Evolutionary conservation across 2,888 invertebrate species (phyloP), one percentile per base, ranked within the genome.

Genomic region (Meganola albula): DNA sequence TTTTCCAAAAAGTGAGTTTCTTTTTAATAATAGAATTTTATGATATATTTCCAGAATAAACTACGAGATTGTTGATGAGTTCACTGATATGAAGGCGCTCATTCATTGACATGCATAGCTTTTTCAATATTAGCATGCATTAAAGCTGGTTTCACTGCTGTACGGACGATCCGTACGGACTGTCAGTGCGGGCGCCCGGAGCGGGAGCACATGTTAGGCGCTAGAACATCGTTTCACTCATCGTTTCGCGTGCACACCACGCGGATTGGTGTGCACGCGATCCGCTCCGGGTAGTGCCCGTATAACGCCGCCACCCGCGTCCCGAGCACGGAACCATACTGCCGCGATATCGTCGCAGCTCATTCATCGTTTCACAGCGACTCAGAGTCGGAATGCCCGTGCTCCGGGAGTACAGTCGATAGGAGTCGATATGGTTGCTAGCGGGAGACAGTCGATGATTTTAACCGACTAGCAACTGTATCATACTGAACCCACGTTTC

Each of bases 181-280:
- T 4, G 12, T 24, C 12, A 24, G 12, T 24, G 12, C 24, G 24
- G 24, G 24, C 12, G 24, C 12, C 24, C 24, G 24, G 12, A 24
- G 12, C 24, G 24, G 24, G 24, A 24, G 7, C 24, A 24, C 24
- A 24, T 12, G 12, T 24, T 10, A 24, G 24, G 24, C 6, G 12
- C 24, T 24, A 24, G 24, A 24, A 23, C 23, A 23, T 23, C 23
- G 23, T 23, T 23, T 23, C 23, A 23, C 23, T 10, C n/a, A n/a
- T n/a, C n/a, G n/a, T n/a, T n/a, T n/a, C n/a, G n/a, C n/a, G n/a
- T n/a, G n/a, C n/a, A n/a, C n/a, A 10, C 10, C 10, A n/a, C 10
- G 23, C 10, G 23, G 10, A 10, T 23, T 23, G 10, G 23, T 23
- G 23, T 10, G 10, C 23, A 24, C 24, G 24, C 24, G 24, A 24